Percentiles rank a stretch among this genome's conserved stretches.
These are phyloP conservation scores for Diceros bicornis DNA, from an alignment of 2,797 vertebrate species.

Conservation along the genomic window DNA sequence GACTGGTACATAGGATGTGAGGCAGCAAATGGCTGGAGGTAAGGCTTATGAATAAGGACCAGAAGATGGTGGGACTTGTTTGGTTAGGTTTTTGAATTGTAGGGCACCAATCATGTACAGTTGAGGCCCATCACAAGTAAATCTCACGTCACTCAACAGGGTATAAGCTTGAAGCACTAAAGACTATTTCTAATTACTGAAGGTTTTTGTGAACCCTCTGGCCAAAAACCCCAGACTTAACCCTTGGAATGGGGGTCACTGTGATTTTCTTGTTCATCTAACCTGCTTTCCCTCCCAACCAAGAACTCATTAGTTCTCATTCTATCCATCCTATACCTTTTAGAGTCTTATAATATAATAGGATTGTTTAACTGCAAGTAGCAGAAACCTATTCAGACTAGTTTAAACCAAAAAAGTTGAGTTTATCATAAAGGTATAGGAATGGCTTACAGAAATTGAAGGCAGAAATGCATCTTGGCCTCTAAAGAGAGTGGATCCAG, in stretches of 20 bases:
- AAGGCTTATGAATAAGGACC: background rate
- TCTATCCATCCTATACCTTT: background rate
- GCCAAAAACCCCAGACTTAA: background rate
- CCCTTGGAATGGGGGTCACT: background rate
- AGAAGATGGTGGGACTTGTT: background rate
- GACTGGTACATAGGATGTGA: background rate
- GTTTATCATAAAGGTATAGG: constrained; percentile 3
- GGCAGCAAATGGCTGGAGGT: background rate
- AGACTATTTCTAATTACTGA: background rate
- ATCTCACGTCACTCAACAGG: background rate
- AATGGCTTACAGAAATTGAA: constrained; percentile 29
- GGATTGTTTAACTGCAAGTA: background rate
- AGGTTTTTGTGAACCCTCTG: background rate
- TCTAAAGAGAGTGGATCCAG: background rate
- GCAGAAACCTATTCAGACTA: constrained; percentile 11
- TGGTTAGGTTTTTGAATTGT: background rate
- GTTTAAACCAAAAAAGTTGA: constrained; percentile 20
- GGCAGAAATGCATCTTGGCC: background rate
- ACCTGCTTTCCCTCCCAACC: constrained; percentile 3
- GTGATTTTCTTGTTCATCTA: constrained; percentile 17
- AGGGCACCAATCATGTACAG: background rate
- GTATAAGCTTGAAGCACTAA: background rate
- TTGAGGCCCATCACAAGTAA: background rate
- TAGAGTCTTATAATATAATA: background rate
- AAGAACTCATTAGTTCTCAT: constrained; percentile 12